Evolutionary conservation across 2,113 vertebrate species (phyloP), one percentile per base, ranked within the genome.

Genomic region (Antechinus flavipes): DNA sequence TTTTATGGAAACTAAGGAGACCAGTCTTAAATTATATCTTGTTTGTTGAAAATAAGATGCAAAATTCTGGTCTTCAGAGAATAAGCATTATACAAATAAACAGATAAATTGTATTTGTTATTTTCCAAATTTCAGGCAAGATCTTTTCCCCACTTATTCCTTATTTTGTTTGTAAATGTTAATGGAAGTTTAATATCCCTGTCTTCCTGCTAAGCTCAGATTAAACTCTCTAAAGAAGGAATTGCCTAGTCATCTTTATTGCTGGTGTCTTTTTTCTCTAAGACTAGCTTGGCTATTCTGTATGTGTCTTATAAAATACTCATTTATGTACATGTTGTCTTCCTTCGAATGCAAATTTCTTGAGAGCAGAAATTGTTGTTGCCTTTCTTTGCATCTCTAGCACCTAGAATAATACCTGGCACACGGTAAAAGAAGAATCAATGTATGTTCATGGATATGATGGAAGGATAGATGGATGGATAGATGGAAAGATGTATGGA

Each of bases 1-100:
- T 93, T 27, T 95, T 94, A 96, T 93, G 14, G 92, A 95, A 14
- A 22, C 94, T 35, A 42, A 42, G 95, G 76, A 94, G 5, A 0
- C 8, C 89, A 49, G 50, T 68, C n/a, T 89, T 94, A 55, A 96
- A 92, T 84, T 96, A 54, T 8, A 91, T 4, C 58, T 93, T 92
- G 94, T 91, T 84, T 84, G n/a, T 35, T 84, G n/a, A 84, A 84
- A 84, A 84, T 84, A 84, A 84, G n/a, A 84, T 84, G 68, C 19
- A 84, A 84, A 84, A 11, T 84, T 42, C n/a, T 84, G 68, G 68
- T 42, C 68, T 84, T 84, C n/a, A 42, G 68, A 84, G 16, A 84
- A 84, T 42, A 84, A 19, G 16, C 42, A 19, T 84, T 84, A 84
- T 7, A 84, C n/a, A 42, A 84, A 84, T 23, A 84, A 42, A 84